Percentiles rank a stretch among this genome's conserved stretches.
Evolutionary conservation across 23 tunicate genomes (phyloP).

Genomic region (Trididemnum clinides): DNA sequence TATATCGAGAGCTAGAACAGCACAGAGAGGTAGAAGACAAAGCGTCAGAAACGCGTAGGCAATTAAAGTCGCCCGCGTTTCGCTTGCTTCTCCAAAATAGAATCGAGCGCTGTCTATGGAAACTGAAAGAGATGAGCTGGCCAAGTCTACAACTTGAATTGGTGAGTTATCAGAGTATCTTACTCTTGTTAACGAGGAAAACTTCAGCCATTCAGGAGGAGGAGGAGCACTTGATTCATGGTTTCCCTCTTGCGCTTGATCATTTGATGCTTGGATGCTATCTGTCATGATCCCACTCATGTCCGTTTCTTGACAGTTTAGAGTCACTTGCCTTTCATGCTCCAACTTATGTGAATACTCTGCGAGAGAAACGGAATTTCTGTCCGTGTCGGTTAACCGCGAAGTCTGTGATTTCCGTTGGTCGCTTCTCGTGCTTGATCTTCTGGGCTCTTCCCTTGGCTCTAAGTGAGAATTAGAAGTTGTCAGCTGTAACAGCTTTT

Average conservation of each 20-base stretch:
- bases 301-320: conserved; percentile 48
- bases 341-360: conserved; percentile 50
- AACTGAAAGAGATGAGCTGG: conserved; percentile 23
- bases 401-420: background rate
- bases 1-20: conserved; percentile 44
- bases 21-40: conserved; percentile 30
- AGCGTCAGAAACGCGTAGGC: conserved; percentile 6
- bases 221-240: background rate
- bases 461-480: background rate
- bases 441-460: background rate
- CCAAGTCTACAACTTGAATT: conserved; percentile 42
- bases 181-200: conserved; percentile 14
- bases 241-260: background rate
- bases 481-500: background rate
- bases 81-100: conserved; percentile 36
- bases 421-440: background rate
- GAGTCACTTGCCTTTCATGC: conserved; percentile 41
- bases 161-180: conserved; percentile 20
- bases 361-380: background rate
- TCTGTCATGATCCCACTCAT: conserved; percentile 37
- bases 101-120: conserved; percentile 29
- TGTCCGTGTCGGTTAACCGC: background rate
- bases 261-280: conserved; percentile 29
- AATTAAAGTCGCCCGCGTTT: conserved; percentile 35
- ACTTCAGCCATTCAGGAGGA: conserved; percentile 55